A percentile compares a stretch with the other conserved stretches of the same genome.
phyloP scores from a whole-genome alignment of 2,113 vertebrate species.

The Gadus macrocephalus region DNA sequence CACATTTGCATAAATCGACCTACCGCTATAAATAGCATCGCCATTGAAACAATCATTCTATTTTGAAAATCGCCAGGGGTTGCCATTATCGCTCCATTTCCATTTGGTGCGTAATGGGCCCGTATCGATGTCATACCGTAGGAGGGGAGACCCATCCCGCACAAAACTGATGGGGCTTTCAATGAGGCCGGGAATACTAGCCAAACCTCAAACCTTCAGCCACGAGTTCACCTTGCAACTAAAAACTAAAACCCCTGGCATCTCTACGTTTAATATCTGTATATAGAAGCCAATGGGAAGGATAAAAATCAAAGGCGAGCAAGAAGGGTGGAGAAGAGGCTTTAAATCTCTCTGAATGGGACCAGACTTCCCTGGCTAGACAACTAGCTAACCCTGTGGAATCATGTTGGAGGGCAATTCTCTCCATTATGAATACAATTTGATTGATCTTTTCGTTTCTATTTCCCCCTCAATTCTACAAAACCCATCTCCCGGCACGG shows the following conservation, averaged over 20 bases:
- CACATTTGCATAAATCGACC: slow-evolving; percentile 38
- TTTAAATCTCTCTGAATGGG: slow-evolving; percentile 10
- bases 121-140: slow-evolving; percentile 39
- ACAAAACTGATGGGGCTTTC: slow-evolving; percentile 26
- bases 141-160: slow-evolving; percentile 17
- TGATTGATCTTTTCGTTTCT: no score
- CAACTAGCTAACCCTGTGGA: no score
- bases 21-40: slow-evolving; percentile 14
- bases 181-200: slow-evolving; percentile 34
- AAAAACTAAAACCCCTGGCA: slow-evolving; percentile 1
- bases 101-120: slow-evolving; percentile 40
- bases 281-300: not conserved
- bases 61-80: slow-evolving; percentile 26
- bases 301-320: slow-evolving; percentile 16
- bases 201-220: slow-evolving; percentile 33
- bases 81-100: slow-evolving; percentile 23
- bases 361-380: slow-evolving; percentile 4
- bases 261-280: slow-evolving; percentile 9
- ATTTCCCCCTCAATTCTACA: no score
- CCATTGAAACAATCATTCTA: slow-evolving; percentile 23
- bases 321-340: not conserved
- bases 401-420: no score
- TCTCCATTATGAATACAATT: no score
- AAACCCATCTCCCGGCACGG: no score
- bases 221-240: not conserved